A percentile compares a stretch with the other conserved stretches of the same genome.
phyloP scores from a whole-genome alignment of 1,140 invertebrate species.

The Bombus terrestris region DNA sequence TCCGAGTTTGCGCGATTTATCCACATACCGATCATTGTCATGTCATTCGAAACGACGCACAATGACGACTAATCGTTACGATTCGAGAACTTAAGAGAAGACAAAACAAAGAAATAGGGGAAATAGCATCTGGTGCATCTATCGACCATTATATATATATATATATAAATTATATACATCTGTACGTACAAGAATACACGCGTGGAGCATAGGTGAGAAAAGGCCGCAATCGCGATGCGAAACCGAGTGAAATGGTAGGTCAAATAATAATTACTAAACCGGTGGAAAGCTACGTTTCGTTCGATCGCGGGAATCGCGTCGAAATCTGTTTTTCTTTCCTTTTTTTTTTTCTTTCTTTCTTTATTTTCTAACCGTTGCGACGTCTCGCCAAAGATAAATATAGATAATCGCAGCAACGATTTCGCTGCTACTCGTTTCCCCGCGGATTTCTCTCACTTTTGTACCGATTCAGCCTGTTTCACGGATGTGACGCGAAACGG shows the following conservation, averaged over 20 bases:
- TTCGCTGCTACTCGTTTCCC: too few species aligned
- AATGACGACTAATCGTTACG: conserved; percentile 30
- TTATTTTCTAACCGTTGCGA: not conserved
- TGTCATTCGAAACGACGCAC: conserved; percentile 40
- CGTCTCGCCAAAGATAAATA: too few species aligned
- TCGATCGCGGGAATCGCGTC: not conserved
- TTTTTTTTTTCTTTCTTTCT: not conserved
- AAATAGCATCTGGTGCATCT: not conserved
- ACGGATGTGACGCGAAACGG: not conserved
- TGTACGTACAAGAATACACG: conserved; percentile 1
- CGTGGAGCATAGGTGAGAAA: conserved; percentile 2
- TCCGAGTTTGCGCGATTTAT: conserved; percentile 24
- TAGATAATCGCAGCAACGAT: not conserved
- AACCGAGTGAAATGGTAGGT: not conserved
- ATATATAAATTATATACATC: not conserved
- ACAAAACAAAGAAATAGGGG: too few species aligned
- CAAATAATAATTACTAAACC: not conserved
- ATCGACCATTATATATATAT: conserved; percentile 35
- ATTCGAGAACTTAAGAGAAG: not conserved
- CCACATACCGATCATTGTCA: conserved; percentile 1
- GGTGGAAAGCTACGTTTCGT: not conserved
- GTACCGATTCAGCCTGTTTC: not conserved
- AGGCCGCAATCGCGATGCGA: conserved; percentile 28
- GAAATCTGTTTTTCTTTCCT: not conserved
- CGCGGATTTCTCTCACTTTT: not conserved